A percentile compares a stretch with the other conserved stretches of the same genome.
Evolutionary conservation across 2,797 vertebrate species (phyloP).

Genomic region (Dipus sagitta): DNA sequence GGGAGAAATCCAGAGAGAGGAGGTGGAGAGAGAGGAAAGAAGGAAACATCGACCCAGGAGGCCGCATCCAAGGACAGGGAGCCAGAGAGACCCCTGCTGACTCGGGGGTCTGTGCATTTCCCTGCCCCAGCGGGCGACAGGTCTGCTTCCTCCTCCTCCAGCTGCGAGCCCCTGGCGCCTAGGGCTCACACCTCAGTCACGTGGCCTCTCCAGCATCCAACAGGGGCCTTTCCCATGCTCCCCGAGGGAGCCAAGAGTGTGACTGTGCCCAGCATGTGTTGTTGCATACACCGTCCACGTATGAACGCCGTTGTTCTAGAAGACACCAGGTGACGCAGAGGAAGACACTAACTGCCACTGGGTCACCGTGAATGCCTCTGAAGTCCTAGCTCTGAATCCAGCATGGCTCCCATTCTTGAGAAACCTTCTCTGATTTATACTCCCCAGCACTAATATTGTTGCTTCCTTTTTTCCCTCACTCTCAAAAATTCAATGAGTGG

Average conservation of each 20-base stretch:
- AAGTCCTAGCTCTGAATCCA: conserved; percentile 22
- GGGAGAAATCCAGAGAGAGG: conserved; percentile 8
- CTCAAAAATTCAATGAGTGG: conserved; percentile 15
- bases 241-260: not conserved
- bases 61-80: not conserved
- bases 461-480: not conserved
- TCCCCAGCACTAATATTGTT: not conserved
- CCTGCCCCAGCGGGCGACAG: not conserved
- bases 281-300: not conserved
- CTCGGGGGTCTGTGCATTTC: not conserved
- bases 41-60: not conserved
- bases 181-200: not conserved
- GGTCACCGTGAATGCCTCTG: not conserved
- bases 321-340: not conserved
- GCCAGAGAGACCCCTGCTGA: not conserved
- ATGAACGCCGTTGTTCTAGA: not conserved
- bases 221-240: not conserved
- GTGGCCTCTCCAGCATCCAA: not conserved
- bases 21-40: not conserved
- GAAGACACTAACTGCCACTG: not conserved
- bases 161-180: not conserved
- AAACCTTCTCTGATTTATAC: conserved; percentile 39
- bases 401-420: not conserved
- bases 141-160: not conserved
- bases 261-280: not conserved